Percentiles rank a stretch among this genome's conserved stretches.
Evolutionary conservation across 1,140 invertebrate species (phyloP).

Genomic region (Drosophila sechellia): DNA sequence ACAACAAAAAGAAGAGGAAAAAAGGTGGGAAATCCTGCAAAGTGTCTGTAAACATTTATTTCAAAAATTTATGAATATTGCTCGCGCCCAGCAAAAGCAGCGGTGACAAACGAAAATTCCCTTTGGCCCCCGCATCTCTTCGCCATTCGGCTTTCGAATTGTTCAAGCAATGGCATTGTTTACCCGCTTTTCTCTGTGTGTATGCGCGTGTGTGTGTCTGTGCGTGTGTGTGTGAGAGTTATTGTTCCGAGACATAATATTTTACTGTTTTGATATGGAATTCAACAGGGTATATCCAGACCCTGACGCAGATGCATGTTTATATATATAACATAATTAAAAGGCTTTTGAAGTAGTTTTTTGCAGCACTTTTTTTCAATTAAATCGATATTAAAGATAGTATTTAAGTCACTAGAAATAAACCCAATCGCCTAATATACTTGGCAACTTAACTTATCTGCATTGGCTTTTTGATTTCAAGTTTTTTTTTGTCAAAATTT

Average conservation of each 20-base stretch:
- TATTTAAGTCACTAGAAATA: background rate
- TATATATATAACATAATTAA: background rate
- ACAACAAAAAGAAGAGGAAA: background rate
- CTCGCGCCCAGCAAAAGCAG: slow-evolving; percentile 29
- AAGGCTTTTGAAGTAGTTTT: background rate
- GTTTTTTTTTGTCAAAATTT: too few species aligned
- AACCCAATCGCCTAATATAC: background rate
- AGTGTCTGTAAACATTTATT: slow-evolving; percentile 75
- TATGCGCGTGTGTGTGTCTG: slow-evolving; percentile 44
- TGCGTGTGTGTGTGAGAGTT: slow-evolving; percentile 51
- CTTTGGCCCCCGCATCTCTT: background rate
- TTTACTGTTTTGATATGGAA: slow-evolving; percentile 27
- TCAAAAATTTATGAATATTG: slow-evolving; percentile 60
- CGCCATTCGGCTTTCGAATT: slow-evolving; percentile 55
- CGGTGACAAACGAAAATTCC: slow-evolving; percentile 50
- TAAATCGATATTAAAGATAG: background rate
- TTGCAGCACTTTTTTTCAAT: background rate
- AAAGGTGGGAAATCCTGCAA: slow-evolving; percentile 52
- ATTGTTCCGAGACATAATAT: slow-evolving; percentile 73
- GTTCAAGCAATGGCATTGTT: slow-evolving; percentile 52
- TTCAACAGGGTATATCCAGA: slow-evolving; percentile 25
- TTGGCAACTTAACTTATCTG: too few species aligned
- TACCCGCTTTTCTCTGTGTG: slow-evolving; percentile 37
- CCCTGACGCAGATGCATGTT: background rate
- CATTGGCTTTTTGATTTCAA: background rate